These are phyloP conservation scores for Actenoides lindsayi DNA, from an alignment of 2,113 vertebrate genomes.

Conservation along the genomic window DNA sequence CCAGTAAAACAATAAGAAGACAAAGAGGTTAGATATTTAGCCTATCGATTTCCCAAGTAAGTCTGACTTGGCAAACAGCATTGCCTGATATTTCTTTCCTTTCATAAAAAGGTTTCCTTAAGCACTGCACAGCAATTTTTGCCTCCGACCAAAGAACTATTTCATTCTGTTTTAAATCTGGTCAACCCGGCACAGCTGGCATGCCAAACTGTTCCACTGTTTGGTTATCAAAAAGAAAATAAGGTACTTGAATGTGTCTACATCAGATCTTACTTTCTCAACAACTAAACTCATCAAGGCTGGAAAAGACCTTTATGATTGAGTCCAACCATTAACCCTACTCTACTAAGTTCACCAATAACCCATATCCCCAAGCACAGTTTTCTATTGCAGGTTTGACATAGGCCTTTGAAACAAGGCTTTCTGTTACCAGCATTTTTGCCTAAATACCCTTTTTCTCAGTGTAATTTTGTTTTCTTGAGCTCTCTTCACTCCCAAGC, in stretches of 20 bases:
- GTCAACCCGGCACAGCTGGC: neutral
- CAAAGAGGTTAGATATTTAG: neutral
- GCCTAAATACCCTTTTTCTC: neutral
- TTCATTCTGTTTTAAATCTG: neutral
- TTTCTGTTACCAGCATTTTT: rapidly evolving
- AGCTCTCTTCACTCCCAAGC: neutral
- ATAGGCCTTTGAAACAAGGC: neutral
- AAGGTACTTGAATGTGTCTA: neutral
- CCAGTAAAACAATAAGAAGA: neutral
- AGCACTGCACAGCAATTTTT: neutral
- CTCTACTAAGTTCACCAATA: too few species aligned
- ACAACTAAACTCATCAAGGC: neutral
- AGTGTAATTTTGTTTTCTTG: neutral
- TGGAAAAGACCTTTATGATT: too few species aligned
- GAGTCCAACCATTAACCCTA: too few species aligned
- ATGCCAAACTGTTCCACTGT: neutral
- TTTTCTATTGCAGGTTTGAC: neutral
- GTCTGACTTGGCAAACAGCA: neutral
- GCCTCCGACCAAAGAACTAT: neutral
- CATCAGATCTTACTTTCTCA: neutral
- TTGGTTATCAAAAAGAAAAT: neutral
- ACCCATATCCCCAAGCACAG: too few species aligned
- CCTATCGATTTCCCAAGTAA: neutral
- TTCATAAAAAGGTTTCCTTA: neutral
- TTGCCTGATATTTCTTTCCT: neutral